Base-by-base conservation (phyloP, 92 coral and sea anemone species). In the Zoanthus sansibaricus region DNA sequence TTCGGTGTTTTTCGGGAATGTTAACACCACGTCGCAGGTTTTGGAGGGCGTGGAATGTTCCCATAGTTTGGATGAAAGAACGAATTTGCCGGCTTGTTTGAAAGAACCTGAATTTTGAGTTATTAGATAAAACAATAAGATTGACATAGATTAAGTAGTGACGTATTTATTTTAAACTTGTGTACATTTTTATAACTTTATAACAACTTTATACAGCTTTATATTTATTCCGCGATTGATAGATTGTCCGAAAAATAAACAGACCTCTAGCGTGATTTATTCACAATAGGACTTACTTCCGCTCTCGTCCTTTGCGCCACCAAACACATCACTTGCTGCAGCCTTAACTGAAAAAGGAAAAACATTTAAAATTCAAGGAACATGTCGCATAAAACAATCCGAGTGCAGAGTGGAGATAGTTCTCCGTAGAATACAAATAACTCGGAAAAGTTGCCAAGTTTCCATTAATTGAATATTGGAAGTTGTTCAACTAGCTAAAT, bases 1-100 rank as follows among this genome's bases (percentile, higher is more conserved):
- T 78, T 97, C 99, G 13, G 99, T 97, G 88, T 92, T 91, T 86
- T 95, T 94, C 15, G 99, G 99, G 92, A 97, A 97, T 33, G 96
- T 92, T 71, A 97, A 78, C 56, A 97, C 90, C 42, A 97, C 99
- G 82, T 97, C 99, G 86, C 99, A 93, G 6, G 94, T 97, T 86
- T 92, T 89, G 52, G 99, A 95, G 58, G 98, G 98, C 9, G 97
- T 87, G 72, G 99, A 93, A 87, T 95, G 96, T 46, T 97, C 98
- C 99, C 98, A 97, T 31, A 97, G 94, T 55, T 97, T 97, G 48
- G 98, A 95, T 16, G 99, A 95, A 91, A 97, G 86, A 46, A 97
- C 99, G 72, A 97, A 97, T 79, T 95, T 95, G 17, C 97, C 98
- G 42, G 98, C 93, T 72, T 93, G 94, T 79, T 92, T 89, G 47